Base-by-base conservation (phyloP, 2,888 invertebrate species). In the Tiliacea citrago region DNA sequence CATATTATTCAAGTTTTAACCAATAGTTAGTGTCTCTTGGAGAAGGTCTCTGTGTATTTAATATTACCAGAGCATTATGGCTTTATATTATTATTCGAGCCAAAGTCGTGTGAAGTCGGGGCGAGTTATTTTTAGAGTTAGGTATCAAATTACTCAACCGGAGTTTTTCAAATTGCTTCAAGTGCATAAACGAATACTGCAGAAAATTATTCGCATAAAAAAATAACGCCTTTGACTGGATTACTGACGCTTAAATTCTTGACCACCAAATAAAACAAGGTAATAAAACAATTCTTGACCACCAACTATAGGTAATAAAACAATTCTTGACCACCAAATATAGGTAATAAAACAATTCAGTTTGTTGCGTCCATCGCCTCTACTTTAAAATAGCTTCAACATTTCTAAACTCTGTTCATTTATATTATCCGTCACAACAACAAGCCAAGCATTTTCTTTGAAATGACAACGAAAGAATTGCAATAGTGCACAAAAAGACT, bases 381-480 rank as follows among this genome's bases (percentile, higher is more conserved):
- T 47, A 18, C 63, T 68, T 82, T 49, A 47, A 35, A 58, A 53
- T n/a, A n/a, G 35, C 47, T 62, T 61, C 3, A 81, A 49, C 35
- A 55, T 74, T 74, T 58, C 62, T 51, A 35, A 45, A 73, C 58
- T 39, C 39, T 47, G 58, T 81, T 81, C 62, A 84, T 81, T 84
- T 81, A 67, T 84, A 81, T 69, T 55, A 69, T 70, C 45, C 21
- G 57, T 29, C 60, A 60, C 67, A 84, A 84, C 68, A 81, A 79
- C 84, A 74, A 81, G 61, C 68, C 35, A 18, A 67, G 75, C 85
- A 49, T 73, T 81, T 84, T 81, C 85, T 75, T 74, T 81, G 76
- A 81, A 84, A 84, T 84, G 81, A 75, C 81, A 69, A 70, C 58
- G 69, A 69, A 84, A 70, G 85, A 84, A 81, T 81, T 81, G 81